Evolutionary conservation across 2,113 vertebrate genomes (phyloP), one percentile per base, ranked within the genome.

Genomic region (Eclectus roratus): DNA sequence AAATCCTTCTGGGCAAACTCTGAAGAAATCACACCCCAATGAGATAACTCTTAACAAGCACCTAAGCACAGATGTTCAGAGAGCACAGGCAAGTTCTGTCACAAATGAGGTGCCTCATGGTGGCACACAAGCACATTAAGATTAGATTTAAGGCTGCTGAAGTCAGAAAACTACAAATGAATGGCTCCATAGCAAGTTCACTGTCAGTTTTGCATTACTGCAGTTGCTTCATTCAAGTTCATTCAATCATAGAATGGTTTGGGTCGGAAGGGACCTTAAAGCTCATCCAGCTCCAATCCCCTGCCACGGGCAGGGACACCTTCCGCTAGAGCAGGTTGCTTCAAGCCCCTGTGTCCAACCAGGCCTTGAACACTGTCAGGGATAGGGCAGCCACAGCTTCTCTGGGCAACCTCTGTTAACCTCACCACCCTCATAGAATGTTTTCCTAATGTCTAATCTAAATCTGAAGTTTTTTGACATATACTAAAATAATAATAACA

Each of bases 81-180:
- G 20, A 58, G 56, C 33, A 23, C 33, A 58, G 56, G 56, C 20
- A n/a, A 58, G 56, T 58, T 23, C 13, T n/a, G 33, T 23, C 33
- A n/a, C 20, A 58, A 58, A 58, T 6, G 2, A 33, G 33, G 33
- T n/a, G 56, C 56, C 19, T 14, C 56, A 58, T 0, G 12, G 28
- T 15, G 58, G 35, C 65, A 53, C n/a, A 16, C 21, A 12, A 43
- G 43, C 0, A 0, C n/a, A 5, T 6, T 4, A 4, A 39, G 43
- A 18, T 25, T 50, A 41, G 52, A 66, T 47, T 35, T 17, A 39
- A 49, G 39, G 35, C 79, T 68, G 28, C 71, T 46, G 11, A 63
- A 76, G 91, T 35, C 70, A 72, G 82, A 35, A 61, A 73, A 47
- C 76, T 60, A 21, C 78, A 63, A 91, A 35, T 7, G 5, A 82